Base-by-base conservation (phyloP, 1,140 invertebrate genomes). In the Drosophila asahinai region DNA sequence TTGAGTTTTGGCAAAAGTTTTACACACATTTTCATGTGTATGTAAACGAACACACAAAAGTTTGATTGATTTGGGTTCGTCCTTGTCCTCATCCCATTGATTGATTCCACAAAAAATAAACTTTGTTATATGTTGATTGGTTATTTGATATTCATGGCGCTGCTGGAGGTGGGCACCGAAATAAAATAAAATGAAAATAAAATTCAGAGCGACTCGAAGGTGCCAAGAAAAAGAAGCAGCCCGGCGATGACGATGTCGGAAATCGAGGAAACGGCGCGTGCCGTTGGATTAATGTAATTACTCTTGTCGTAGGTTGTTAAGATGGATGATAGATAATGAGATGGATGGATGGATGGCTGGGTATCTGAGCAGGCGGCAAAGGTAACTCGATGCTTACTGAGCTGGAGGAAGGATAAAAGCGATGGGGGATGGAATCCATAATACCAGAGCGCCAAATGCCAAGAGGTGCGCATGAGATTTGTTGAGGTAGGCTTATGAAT, bases 41-140 rank as follows among this genome's bases (percentile, higher is more conserved):
- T 73, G 70, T 73, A 73, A 73, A 73, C 70, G 70, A 89, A 86
- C 65, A 83, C 47, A 87, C 80, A 86, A 79, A 81, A 90, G 74
- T 87, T 89, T 89, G 86, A 89, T 89, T 89, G 84, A 89, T 89
- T 89, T 76, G 86, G 78, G 84, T 90, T 86, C 73, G 61, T 62
- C 80, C 63, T 68, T 78, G 74, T 73, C 48, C 49, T 48, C 47
- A 48, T 43, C 47, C 64, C 55, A 81, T 89, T 87, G 84, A 87
- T 89, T 89, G 84, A 87, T 87, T 89, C 62, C 33, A 38, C 33
- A 55, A 36, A n/a, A 15, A 64, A 58, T 71, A 71, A 67, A 80
- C 70, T 70, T 57, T 58, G 75, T 77, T 77, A 74, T 83, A 49
- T 61, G 74, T 90, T 89, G 86, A 89, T 89, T 89, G 86, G 81